Conservation (phyloP, 2,888 invertebrate genomes). For the Arenicola marina region DNA sequence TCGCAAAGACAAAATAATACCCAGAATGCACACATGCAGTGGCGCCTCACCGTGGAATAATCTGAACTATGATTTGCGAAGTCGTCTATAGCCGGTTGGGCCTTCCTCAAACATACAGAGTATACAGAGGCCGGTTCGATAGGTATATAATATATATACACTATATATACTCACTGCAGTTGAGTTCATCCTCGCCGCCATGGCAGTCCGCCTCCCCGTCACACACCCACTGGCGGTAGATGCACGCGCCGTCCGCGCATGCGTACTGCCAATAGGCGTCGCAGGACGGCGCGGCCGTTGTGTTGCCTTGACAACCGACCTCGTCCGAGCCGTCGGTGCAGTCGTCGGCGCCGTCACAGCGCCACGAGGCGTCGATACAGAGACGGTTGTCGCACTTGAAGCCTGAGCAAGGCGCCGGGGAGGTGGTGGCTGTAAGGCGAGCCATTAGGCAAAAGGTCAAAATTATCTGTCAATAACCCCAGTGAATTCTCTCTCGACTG, state of each 20-base stretch:
- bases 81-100: too few relatives aligned
- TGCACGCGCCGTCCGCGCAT: neutral
- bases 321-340: neutral
- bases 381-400: neutral
- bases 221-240: neutral
- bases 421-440: too few relatives aligned
- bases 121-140: too few relatives aligned
- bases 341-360: constrained; percentile 3
- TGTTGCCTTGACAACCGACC: neutral
- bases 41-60: too few relatives aligned
- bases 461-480: too few relatives aligned
- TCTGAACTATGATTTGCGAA: too few relatives aligned
- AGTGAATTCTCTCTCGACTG: too few relatives aligned
- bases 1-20: too few relatives aligned
- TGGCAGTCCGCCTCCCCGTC: neutral
- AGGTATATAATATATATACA: neutral
- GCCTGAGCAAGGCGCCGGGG: too few relatives aligned
- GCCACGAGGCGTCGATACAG: neutral
- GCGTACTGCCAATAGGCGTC: neutral
- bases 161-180: neutral
- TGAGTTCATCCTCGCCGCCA: neutral
- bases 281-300: neutral
- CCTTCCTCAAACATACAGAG: too few relatives aligned
- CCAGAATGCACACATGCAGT: too few relatives aligned
- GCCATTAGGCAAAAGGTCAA: too few relatives aligned